These are phyloP conservation scores for Zygaena filipendulae DNA, from an alignment of 2,888 invertebrate species.

Conservation along the genomic window DNA sequence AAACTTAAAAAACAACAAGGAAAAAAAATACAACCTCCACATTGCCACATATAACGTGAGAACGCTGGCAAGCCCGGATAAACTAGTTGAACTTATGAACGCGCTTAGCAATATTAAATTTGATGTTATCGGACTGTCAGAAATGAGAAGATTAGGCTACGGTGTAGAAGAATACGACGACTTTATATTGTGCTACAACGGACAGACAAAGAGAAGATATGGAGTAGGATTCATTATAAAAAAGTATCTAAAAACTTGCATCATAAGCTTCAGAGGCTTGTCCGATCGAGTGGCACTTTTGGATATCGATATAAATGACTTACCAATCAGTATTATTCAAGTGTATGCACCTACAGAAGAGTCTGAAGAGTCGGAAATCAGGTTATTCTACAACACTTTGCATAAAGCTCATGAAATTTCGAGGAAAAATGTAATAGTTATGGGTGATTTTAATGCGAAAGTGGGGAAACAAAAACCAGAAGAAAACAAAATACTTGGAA, in stretches of 20 bases:
- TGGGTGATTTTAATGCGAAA: slow-evolving; percentile 8
- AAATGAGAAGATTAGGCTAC: slow-evolving; percentile 16
- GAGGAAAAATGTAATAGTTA: slow-evolving; percentile 5
- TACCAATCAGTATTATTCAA: slow-evolving; percentile 7
- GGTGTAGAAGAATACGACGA: slow-evolving; percentile 12
- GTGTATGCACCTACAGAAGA: slow-evolving; percentile 12
- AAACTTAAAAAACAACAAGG: neutral
- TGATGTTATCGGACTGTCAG: slow-evolving; percentile 17
- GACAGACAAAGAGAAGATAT: slow-evolving; percentile 7
- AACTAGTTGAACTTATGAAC: slow-evolving; percentile 12
- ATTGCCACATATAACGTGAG: slow-evolving; percentile 13
- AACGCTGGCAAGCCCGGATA: slow-evolving; percentile 8
- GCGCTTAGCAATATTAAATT: slow-evolving; percentile 16
- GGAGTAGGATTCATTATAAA: slow-evolving; percentile 13
- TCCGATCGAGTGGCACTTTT: slow-evolving; percentile 9
- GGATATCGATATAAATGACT: slow-evolving; percentile 7
- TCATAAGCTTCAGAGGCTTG: slow-evolving; percentile 8
- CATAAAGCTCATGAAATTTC: slow-evolving; percentile 8
- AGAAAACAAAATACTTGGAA: slow-evolving; percentile 5
- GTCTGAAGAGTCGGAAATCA: slow-evolving; percentile 3
- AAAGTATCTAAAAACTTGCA: slow-evolving; percentile 12
- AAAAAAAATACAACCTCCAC: slow-evolving; percentile 3
- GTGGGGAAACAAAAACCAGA: slow-evolving; percentile 6
- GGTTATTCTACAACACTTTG: slow-evolving; percentile 9
- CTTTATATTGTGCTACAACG: slow-evolving; percentile 11